These are phyloP conservation scores for Marmota flaviventris DNA, from an alignment of 2,113 vertebrate species.

Conservation along the genomic window DNA sequence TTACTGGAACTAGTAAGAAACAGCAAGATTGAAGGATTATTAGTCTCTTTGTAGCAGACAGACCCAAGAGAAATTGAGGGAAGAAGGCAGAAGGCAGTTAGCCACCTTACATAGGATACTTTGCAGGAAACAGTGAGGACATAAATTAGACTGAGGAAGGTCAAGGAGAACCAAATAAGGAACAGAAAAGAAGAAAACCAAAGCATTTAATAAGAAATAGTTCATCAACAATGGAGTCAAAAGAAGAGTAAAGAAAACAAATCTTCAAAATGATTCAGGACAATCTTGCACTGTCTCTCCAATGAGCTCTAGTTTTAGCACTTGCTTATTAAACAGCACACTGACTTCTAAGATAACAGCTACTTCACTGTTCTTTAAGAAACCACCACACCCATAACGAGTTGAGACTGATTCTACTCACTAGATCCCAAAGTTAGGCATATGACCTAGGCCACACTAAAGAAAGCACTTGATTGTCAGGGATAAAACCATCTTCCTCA, in stretches of 20 bases:
- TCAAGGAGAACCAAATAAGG: neutral
- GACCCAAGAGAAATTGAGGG: neutral
- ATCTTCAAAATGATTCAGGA: neutral
- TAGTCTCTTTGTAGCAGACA: neutral
- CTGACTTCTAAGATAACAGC: neutral
- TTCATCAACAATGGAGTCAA: slow-evolving; percentile 25
- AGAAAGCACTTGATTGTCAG: neutral
- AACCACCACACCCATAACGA: neutral
- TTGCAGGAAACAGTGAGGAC: neutral
- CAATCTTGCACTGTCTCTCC: neutral
- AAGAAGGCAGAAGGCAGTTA: neutral
- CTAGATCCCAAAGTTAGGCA: neutral
- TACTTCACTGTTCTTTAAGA: neutral
- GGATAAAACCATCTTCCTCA: neutral
- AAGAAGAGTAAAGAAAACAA: slow-evolving; percentile 10
- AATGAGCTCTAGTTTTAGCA: neutral
- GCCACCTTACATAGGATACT: neutral
- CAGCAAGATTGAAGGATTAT: neutral
- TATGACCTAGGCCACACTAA: neutral
- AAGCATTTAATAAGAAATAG: slow-evolving; percentile 20
- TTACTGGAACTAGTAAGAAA: neutral
- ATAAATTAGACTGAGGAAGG: neutral
- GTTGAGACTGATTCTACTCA: neutral
- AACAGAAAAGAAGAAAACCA: neutral
- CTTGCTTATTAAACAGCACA: neutral